Base-by-base conservation (phyloP, 2,888 invertebrate genomes). In the Theretra japonica region DNA sequence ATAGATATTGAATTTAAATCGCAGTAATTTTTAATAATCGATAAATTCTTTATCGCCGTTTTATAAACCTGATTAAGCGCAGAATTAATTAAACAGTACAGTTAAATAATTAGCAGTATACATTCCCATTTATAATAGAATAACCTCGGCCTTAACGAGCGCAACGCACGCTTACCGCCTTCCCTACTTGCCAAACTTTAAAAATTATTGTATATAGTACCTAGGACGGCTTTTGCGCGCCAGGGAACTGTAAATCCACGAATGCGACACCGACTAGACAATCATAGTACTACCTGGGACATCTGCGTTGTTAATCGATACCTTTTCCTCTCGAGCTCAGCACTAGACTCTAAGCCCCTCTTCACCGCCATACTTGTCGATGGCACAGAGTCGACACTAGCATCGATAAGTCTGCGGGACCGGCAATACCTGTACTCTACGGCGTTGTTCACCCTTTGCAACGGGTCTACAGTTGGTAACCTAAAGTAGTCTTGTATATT, bases 251-350 rank as follows among this genome's bases (percentile, higher is more conserved):
- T 41, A 4, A 65, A 78, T 77, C 73, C 79, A 80, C 76, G 80
- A 82, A 81, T 77, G 82, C 74, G 80, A 79, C 82, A 76, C 72
- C 78, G 85, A 86, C 85, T 88, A 88, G 82, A 86, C 74, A 79
- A 89, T 93, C 90, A 93, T 80, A 92, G 93, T 76, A 93, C 91
- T 19, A 90, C 92, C 77, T 93, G 92, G 2, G 93, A 91, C 87
- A 93, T 85, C 72, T 91, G 90, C 0, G 90, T 80, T 25, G 89
- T 79, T 21, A 93, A 79, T 7, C 93, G 83, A 73, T 90, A 92
- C 70, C 93, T 84, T 75, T 94, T 93, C 72, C 88, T 86, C 70
- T 93, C 93, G 59, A 92, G 75, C 30, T 93, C 93, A 17, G 85
- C 85, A 69, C 82, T 88, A 11, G 83, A 50, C 60, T 92, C 92